phyloP scores from a whole-genome alignment of 1,140 invertebrate species.

The Sipha flava region DNA sequence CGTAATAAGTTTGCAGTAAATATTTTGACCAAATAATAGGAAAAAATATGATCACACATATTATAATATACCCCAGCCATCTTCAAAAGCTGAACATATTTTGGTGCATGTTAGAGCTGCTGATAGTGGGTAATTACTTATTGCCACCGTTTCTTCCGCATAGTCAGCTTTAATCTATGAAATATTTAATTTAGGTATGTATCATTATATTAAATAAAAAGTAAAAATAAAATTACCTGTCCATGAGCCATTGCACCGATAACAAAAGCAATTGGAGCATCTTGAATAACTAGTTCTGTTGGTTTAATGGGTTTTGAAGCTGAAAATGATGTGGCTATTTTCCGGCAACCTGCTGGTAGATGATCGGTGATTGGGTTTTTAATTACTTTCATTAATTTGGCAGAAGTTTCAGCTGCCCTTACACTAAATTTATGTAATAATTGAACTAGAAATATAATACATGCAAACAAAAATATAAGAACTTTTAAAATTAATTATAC shows the following conservation, averaged over 20 bases:
- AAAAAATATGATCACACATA: background rate
- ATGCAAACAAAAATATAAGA: background rate
- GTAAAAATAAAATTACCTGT: conserved; percentile 51
- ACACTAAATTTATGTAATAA: conserved; percentile 90
- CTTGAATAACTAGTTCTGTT: conserved; percentile 66
- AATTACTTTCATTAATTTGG: conserved; percentile 92
- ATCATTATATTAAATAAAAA: background rate
- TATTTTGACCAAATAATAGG: background rate
- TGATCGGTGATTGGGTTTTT: conserved; percentile 94
- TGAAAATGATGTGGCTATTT: conserved; percentile 84
- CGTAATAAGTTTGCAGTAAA: background rate
- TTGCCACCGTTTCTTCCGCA: conserved; percentile 79
- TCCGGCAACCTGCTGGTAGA: conserved; percentile 88
- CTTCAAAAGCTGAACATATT: conserved; percentile 94
- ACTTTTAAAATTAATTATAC: background rate
- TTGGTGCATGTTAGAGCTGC: conserved; percentile 93
- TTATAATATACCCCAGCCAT: conserved; percentile 80
- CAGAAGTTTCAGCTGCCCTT: conserved; percentile 74
- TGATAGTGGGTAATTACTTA: conserved; percentile 93
- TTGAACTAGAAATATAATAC: conserved; percentile 68
- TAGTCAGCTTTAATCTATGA: conserved; percentile 76
- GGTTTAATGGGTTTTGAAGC: conserved; percentile 68
- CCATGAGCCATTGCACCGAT: conserved; percentile 97
- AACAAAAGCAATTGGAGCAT: conserved; percentile 80
- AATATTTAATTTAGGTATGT: conserved; percentile 34